Evolutionary conservation across 2,888 invertebrate genomes (phyloP).

Genomic region (Microctonus aethiopoides): DNA sequence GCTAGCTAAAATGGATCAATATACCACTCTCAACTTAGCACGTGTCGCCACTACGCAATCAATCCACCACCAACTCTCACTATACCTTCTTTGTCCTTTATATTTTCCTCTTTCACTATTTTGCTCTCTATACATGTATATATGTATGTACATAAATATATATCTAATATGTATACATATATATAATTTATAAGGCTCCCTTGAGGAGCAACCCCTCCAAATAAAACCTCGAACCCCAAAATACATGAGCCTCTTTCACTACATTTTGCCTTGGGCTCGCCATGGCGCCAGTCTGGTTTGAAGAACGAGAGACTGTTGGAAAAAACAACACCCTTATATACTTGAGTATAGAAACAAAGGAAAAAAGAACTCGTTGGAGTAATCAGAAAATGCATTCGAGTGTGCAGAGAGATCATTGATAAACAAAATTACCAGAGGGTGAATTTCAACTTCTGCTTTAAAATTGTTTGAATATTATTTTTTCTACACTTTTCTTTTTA

Average conservation of each 20-base stretch:
- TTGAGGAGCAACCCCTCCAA: background rate
- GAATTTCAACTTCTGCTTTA: background rate
- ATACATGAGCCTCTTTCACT: background rate
- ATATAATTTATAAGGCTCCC: too few species aligned
- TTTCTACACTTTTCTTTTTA: background rate
- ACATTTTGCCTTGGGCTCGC: background rate
- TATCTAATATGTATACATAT: too few species aligned
- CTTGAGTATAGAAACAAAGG: slow-evolving; percentile 3
- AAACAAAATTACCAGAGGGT: too few species aligned
- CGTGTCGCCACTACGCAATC: slow-evolving; percentile 28
- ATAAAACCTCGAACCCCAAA: slow-evolving; percentile 12
- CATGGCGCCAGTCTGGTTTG: slow-evolving; percentile 21
- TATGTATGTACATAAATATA: background rate
- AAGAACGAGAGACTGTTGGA: slow-evolving; percentile 10
- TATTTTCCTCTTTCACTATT: background rate
- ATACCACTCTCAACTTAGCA: slow-evolving; percentile 18
- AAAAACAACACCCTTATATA: slow-evolving; percentile 10
- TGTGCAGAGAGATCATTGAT: background rate
- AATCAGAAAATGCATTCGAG: background rate
- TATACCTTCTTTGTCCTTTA: background rate
- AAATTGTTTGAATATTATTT: background rate
- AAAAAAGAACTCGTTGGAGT: background rate
- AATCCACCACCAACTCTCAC: slow-evolving; percentile 5
- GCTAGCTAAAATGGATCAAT: slow-evolving; percentile 26
- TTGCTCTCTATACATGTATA: background rate